Evolutionary conservation across 2,888 invertebrate genomes (phyloP).

Genomic region (Lysandra bellargus): DNA sequence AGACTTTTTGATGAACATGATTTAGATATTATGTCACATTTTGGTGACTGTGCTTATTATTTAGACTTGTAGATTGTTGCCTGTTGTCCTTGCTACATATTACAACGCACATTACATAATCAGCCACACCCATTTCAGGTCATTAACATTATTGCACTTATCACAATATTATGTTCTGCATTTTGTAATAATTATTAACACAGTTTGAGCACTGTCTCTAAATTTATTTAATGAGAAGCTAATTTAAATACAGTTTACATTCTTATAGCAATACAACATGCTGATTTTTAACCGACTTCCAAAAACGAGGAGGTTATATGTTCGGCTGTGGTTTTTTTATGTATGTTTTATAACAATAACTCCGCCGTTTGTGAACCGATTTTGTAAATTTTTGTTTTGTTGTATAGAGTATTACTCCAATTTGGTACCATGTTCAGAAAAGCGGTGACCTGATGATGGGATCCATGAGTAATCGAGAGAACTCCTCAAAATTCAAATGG

Average conservation of each 20-base stretch:
- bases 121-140: neutral
- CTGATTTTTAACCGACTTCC: no score
- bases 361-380: no score
- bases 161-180: conserved; percentile 7
- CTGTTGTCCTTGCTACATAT: neutral
- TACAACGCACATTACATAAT: conserved; percentile 17
- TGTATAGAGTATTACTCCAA: no score
- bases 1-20: neutral
- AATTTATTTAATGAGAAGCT: neutral
- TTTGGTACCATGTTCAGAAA: no score
- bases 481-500: no score
- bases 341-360: no score
- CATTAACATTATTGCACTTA: conserved; percentile 17
- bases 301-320: no score
- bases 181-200: neutral
- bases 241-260: neutral
- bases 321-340: no score
- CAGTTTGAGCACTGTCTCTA: neutral
- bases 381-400: no score
- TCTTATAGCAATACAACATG: neutral
- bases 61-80: neutral
- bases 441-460: no score
- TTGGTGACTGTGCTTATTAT: neutral
- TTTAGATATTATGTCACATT: neutral
- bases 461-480: no score